Evolutionary conservation across 2,797 vertebrate species (phyloP).

Genomic region (Gymnocypris eckloni): DNA sequence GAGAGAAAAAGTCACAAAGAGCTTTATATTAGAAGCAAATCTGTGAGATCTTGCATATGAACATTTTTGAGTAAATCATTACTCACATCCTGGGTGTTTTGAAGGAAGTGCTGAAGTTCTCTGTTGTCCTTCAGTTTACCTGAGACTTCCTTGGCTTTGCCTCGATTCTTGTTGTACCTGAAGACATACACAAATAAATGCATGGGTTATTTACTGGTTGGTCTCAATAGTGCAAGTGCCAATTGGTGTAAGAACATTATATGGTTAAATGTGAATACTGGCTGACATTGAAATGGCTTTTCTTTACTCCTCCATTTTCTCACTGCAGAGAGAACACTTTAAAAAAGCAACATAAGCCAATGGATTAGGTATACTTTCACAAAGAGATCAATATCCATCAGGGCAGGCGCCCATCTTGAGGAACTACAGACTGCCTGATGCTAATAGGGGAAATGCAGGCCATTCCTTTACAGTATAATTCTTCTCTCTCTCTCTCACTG

Average conservation of each 20-base stretch:
- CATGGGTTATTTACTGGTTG: constrained; percentile 27
- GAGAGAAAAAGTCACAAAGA: background rate
- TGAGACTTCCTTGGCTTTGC: constrained; percentile 82
- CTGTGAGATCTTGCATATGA: background rate
- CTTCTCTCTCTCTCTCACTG: constrained; percentile 63
- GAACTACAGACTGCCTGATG: constrained; percentile 65
- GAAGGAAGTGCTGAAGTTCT: constrained; percentile 91
- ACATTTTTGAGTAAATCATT: background rate
- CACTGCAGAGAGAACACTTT: constrained; percentile 40
- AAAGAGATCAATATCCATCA: constrained; percentile 80
- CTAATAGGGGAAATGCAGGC: constrained; percentile 69
- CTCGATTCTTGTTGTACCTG: constrained; percentile 81
- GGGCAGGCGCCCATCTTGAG: constrained; percentile 67
- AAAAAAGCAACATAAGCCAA: constrained; percentile 50
- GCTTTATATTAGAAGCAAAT: background rate
- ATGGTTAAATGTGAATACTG: constrained; percentile 30
- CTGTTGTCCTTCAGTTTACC: constrained; percentile 88
- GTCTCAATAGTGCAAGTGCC: background rate
- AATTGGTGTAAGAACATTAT: constrained; percentile 1
- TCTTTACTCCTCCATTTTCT: constrained; percentile 29
- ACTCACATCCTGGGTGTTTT: constrained; percentile 94
- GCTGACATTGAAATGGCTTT: constrained; percentile 12
- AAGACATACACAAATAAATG: constrained; percentile 56
- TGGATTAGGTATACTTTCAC: constrained; percentile 68
- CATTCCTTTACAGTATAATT: constrained; percentile 62